Base-by-base conservation (phyloP, 2,888 invertebrate genomes). In the Dastarcus helophoroides region DNA sequence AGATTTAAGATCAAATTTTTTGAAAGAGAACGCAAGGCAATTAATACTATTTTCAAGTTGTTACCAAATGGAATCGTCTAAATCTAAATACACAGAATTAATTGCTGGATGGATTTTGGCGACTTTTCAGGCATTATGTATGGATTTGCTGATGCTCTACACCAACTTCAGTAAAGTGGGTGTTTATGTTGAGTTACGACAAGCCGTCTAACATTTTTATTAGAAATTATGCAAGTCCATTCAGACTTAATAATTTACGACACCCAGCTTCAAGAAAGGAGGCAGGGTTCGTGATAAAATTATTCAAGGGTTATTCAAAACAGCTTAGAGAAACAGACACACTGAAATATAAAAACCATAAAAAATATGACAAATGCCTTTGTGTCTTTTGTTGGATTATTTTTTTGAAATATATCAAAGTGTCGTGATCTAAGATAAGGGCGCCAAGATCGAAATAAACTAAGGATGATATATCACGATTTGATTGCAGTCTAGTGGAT, bases 281-380 rank as follows among this genome's bases (percentile, higher is more conserved):
- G 49, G 46, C 44, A 45, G 40, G 40, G 40, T 42, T 43, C 42
- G 42, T 46, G 44, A 52, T 51, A 51, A 55, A 54, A 56, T 56
- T 56, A 57, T 56, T 56, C 53, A 55, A 56, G 56, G n/a, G 53
- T 56, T 56, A 56, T 56, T 57, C 57, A 53, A 55, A 54, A 52
- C 53, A 52, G 44, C 47, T 48, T 39, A 41, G 34, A 38, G 34
- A 41, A 35, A 41, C 35, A 35, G 33, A 39, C 35, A 37, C 42
- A 48, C 54, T 58, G 56, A 58, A 57, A 54, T 57, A 58, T 57
- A 56, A 56, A 56, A 56, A 57, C 53, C 57, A 53, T 57, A 57
- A 55, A 57, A 57, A 56, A 57, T 56, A 58, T 56, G 58, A 57
- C 55, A 55, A 56, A 56, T 55, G 51, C 43, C n/a, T 47, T 54